Evolutionary conservation across 2,797 vertebrate genomes (phyloP).

Genomic region (Gymnopithys bicolor): DNA sequence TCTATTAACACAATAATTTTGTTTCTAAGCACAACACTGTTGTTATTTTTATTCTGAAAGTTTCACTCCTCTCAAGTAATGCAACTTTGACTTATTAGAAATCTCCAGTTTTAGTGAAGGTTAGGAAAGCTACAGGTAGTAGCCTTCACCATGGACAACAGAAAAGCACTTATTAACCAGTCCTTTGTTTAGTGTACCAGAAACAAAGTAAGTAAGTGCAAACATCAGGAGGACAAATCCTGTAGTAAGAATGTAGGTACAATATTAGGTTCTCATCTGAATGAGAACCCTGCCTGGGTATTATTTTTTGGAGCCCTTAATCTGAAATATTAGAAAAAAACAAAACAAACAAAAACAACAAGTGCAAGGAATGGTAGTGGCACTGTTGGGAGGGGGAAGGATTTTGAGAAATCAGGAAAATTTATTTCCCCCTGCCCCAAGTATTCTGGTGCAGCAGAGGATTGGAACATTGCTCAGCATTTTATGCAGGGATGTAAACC

Average conservation of each 20-base stretch:
- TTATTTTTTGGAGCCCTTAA: background rate
- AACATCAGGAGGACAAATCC: background rate
- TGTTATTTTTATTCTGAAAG: background rate
- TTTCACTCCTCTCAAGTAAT: background rate
- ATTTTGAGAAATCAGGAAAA: background rate
- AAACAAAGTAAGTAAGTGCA: background rate
- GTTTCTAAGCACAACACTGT: background rate
- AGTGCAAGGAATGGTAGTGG: background rate
- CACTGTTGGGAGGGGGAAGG: fast-evolving
- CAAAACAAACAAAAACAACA: background rate
- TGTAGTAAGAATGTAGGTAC: background rate
- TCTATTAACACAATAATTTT: background rate
- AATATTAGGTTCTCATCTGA: background rate
- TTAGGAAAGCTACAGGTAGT: background rate
- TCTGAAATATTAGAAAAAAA: background rate
- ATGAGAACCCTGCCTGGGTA: background rate
- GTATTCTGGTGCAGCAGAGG: background rate
- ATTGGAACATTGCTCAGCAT: background rate
- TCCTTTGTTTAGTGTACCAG: background rate
- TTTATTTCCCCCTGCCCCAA: background rate
- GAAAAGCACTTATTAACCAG: background rate
- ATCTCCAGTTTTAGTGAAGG: background rate
- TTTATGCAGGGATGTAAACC: background rate
- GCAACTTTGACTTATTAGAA: background rate
- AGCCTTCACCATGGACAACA: background rate